These are phyloP conservation scores for Loriculus beryllinus DNA, from an alignment of 2,797 vertebrate genomes.

Conservation along the genomic window DNA sequence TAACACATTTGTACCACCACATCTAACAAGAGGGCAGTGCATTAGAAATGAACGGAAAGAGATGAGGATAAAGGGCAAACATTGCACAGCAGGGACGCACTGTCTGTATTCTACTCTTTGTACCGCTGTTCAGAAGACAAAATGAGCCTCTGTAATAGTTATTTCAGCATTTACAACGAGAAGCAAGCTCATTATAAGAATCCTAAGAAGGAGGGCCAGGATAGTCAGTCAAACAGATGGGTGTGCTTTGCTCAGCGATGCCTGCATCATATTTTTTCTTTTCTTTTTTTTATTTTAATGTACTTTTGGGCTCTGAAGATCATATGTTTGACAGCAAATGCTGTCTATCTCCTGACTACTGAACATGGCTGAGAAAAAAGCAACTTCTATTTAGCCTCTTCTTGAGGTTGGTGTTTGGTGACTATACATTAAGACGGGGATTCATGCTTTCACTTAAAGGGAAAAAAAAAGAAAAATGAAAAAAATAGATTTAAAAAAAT, in stretches of 20 bases:
- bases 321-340: not conserved
- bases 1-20: not conserved
- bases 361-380: not conserved
- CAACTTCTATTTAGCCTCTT: not conserved
- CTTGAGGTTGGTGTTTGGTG: not conserved
- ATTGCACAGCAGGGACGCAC: not conserved
- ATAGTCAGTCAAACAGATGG: not conserved
- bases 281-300: not conserved
- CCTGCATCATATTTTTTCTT: not conserved
- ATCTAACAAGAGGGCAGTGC: not conserved
- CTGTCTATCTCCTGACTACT: not conserved
- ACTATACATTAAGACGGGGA: not conserved
- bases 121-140: accelerated
- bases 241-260: not conserved
- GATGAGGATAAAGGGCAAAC: not conserved
- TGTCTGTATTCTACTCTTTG: not conserved
- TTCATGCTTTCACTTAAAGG: not conserved
- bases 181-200: not conserved
- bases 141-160: not conserved
- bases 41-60: accelerated
- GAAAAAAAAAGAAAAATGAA: not conserved
- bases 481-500: not conserved
- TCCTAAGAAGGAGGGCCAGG: not conserved
- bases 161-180: not conserved
- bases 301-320: not conserved